Base-by-base conservation (phyloP, 2,888 invertebrate species). In the Leptinotarsa haldemani region DNA sequence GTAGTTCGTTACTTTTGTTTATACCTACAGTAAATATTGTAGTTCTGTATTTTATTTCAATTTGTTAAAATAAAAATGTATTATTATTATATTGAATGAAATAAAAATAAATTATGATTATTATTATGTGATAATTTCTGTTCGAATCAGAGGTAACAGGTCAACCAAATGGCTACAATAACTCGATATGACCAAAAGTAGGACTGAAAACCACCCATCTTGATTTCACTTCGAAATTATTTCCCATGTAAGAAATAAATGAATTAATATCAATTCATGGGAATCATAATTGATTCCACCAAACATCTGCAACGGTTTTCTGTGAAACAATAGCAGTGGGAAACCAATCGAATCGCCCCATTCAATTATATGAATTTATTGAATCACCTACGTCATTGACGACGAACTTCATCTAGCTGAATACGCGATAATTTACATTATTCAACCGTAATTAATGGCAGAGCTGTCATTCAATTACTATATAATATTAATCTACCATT, bases 351-450 rank as follows among this genome's bases (percentile, higher is more conserved):
- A 61, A 40, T 61, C 61, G 40, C 16, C 5, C 69, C 25, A 18
- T 68, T 48, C 68, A 72, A 72, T 72, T 48, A 73, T 76, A 79
- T 76, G 78, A 79, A 82, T 79, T 82, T 70, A 75, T 69, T 65
- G 68, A 58, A 73, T 73, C 70, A 69, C 40, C 78, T 79, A 65
- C 79, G 73, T 74, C 77, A 76, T 75, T 77, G 66, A 71, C 72
- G 70, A 74, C 69, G 69, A 64, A 65, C 74, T 72, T 71, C 71
- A 69, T 73, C 63, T 70, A 56, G 70, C 69, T 69, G 73, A 72
- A 74, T 69, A 73, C 69, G 71, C 63, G 68, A 76, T 76, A 71
- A 77, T 76, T 77, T 71, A 74, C 73, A 64, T 69, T 65, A 74
- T 74, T 69, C 69, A 69, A 72, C 71, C 52, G 64, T 61, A 70